Conservation (phyloP, 2,797 vertebrate species). For the Syngnathus acus region DNA sequence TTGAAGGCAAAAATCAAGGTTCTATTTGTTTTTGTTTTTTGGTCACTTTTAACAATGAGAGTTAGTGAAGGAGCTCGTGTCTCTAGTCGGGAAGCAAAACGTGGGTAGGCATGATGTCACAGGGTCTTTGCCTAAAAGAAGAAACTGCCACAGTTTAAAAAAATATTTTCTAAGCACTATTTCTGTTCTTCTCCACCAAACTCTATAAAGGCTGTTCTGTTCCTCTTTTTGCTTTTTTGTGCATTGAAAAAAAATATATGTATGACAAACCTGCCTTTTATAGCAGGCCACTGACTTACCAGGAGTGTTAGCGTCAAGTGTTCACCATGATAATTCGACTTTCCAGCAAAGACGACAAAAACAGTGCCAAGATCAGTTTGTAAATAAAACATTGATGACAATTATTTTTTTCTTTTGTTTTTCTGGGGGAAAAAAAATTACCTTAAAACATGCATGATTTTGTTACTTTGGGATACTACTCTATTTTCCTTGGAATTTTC, state of each 20-base stretch:
- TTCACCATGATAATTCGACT: constrained; percentile 61
- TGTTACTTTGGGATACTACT: constrained; percentile 75
- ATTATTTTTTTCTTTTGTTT: constrained; percentile 44
- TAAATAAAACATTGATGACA: constrained; percentile 62
- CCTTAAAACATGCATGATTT: constrained; percentile 74
- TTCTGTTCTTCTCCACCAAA: constrained; percentile 36
- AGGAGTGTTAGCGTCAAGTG: constrained; percentile 63
- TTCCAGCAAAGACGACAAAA: constrained; percentile 62
- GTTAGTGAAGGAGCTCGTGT: constrained; percentile 24
- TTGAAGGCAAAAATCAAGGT: constrained; percentile 47
- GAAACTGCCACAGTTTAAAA: constrained; percentile 60
- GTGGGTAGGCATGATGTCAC: constrained; percentile 52
- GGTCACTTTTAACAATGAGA: constrained; percentile 16
- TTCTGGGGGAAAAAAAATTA: constrained; percentile 49
- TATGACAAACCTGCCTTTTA: constrained; percentile 52
- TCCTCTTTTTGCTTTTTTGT: constrained; percentile 33
- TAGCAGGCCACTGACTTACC: constrained; percentile 50
- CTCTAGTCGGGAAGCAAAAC: constrained; percentile 15
- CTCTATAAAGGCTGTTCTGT: constrained; percentile 32
- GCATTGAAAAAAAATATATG: constrained; percentile 41
- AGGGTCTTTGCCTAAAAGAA: constrained; percentile 55
- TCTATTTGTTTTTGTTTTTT: constrained; percentile 20
- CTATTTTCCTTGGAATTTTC: constrained; percentile 66
- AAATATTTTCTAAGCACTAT: constrained; percentile 51
- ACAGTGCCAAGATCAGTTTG: constrained; percentile 71